A percentile compares a stretch with the other conserved stretches of the same genome.
phyloP scores from a whole-genome alignment of 2,113 vertebrate genomes.

The Caretta caretta region DNA sequence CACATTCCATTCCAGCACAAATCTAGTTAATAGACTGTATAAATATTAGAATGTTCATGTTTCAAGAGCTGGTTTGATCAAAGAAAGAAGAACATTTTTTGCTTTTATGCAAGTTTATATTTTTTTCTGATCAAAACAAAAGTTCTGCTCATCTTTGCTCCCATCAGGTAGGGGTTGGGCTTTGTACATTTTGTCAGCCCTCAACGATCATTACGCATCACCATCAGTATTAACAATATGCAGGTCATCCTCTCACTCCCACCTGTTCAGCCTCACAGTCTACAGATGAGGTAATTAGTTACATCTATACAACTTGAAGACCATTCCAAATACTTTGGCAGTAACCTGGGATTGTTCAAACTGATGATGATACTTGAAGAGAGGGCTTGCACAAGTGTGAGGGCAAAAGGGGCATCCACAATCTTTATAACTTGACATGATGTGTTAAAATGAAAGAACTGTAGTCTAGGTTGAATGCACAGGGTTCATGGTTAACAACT shows the following conservation, averaged over 20 bases:
- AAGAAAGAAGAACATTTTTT: neutral
- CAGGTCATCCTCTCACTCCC: neutral
- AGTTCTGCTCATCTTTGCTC: neutral
- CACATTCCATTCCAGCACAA: neutral
- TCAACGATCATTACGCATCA: neutral
- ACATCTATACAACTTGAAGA: neutral
- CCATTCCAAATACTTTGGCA: neutral
- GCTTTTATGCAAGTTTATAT: neutral
- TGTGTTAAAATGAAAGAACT: neutral
- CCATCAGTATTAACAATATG: neutral
- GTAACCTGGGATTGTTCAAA: neutral
- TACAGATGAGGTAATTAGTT: rapidly evolving
- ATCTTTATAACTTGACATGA: neutral
- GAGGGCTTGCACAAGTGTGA: neutral
- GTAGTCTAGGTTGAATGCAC: neutral
- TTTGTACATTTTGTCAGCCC: neutral
- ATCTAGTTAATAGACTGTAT: neutral
- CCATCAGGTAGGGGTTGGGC: neutral
- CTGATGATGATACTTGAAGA: too few relatives aligned
- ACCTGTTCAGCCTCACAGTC: neutral
- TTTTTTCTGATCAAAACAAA: neutral
- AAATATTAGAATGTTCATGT: too few relatives aligned
- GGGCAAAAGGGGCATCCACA: neutral
- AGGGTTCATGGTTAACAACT: neutral
- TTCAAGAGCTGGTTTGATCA: neutral